These are phyloP conservation scores for Pterophyllum scalare DNA, from an alignment of 2,113 vertebrate species.

Conservation along the genomic window DNA sequence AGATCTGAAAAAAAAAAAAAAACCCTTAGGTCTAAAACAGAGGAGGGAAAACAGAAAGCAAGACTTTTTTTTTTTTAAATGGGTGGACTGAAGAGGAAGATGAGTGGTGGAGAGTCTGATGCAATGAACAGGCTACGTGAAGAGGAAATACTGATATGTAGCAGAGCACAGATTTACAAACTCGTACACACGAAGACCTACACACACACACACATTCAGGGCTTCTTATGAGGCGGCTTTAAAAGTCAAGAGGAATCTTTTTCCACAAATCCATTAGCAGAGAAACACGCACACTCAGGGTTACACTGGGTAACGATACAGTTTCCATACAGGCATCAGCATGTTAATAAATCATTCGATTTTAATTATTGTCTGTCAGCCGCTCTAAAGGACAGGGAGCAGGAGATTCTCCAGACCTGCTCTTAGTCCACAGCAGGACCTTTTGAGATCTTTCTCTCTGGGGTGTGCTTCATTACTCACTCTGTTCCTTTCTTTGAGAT, in stretches of 20 bases:
- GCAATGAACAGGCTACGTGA: conserved; percentile 48
- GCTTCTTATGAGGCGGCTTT: conserved; percentile 56
- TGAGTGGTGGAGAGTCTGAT: conserved; percentile 42
- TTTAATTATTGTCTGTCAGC: conserved; percentile 84
- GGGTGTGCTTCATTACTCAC: conserved; percentile 51
- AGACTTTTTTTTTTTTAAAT: neutral
- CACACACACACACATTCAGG: neutral
- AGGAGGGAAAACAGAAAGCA: neutral
- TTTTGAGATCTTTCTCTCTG: conserved; percentile 33
- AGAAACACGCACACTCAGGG: conserved; percentile 43
- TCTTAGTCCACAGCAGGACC: conserved; percentile 52
- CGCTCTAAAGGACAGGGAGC: conserved; percentile 61
- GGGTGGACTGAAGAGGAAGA: conserved; percentile 2
- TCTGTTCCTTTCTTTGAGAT: conserved; percentile 3
- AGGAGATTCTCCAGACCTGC: conserved; percentile 81
- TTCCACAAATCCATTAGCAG: conserved; percentile 76
- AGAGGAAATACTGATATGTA: conserved; percentile 63
- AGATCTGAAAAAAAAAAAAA: neutral
- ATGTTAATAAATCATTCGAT: conserved; percentile 83
- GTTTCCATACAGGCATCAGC: conserved; percentile 76
- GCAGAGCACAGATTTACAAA: conserved; percentile 56
- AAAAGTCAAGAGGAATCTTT: conserved; percentile 69
- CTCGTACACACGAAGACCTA: conserved; percentile 4
- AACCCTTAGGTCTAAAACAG: neutral
- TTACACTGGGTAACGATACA: conserved; percentile 68